These are phyloP conservation scores for Serinus canaria DNA, from an alignment of 2,113 vertebrate species.

Conservation along the genomic window DNA sequence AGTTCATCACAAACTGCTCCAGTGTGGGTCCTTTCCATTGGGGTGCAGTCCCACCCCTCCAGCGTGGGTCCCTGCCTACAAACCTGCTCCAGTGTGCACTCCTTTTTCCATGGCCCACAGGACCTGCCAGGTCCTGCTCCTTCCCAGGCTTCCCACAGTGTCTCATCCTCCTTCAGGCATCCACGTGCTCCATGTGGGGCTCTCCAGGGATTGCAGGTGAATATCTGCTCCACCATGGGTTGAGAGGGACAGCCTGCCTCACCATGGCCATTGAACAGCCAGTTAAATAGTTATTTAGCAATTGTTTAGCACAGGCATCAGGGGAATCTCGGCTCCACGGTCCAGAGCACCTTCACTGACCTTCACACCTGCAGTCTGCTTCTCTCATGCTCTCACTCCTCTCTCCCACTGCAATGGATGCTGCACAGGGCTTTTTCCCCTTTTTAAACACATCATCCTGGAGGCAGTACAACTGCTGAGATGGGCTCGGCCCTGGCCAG, in stretches of 20 bases:
- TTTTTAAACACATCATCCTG: neutral
- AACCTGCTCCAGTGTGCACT: neutral
- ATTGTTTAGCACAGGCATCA: neutral
- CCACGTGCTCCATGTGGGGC: neutral
- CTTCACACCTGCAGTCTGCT: neutral
- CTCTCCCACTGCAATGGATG: neutral
- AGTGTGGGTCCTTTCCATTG: neutral
- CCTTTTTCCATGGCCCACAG: neutral
- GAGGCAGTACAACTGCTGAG: accelerated
- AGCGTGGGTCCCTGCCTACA: accelerated
- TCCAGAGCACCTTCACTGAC: neutral
- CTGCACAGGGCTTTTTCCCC: accelerated
- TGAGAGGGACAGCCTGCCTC: neutral
- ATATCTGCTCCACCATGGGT: neutral
- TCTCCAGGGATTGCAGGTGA: neutral
- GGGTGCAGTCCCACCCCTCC: neutral
- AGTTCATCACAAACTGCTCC: neutral
- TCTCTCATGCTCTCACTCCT: neutral
- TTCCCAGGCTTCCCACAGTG: neutral
- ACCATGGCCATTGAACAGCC: neutral
- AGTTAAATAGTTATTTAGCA: neutral
- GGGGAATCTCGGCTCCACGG: neutral
- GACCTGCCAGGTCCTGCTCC: neutral
- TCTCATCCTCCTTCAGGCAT: neutral
- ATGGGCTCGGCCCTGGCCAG: neutral